A percentile compares a stretch with the other conserved stretches of the same genome.
These are phyloP conservation scores for Acrobasis consociella DNA, from an alignment of 2,888 invertebrate genomes.

Conservation along the genomic window DNA sequence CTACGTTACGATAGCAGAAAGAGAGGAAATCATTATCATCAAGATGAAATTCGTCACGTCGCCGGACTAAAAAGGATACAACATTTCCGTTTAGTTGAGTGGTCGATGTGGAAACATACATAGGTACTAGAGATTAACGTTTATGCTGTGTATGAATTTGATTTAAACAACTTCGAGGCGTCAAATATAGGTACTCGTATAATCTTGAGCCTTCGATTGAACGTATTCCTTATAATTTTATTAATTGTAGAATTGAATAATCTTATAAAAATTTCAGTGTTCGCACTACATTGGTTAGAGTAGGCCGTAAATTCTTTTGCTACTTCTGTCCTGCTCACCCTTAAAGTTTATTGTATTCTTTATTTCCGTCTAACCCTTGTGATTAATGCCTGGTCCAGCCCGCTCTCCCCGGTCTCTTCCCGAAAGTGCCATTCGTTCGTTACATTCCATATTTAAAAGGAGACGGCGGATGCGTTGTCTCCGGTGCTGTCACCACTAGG, in stretches of 20 bases:
- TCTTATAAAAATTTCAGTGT: neutral
- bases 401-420: slow-evolving; percentile 59
- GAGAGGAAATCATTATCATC: slow-evolving; percentile 60
- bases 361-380: slow-evolving; percentile 66
- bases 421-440: slow-evolving; percentile 67
- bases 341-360: slow-evolving; percentile 41
- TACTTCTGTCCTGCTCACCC: slow-evolving; percentile 53
- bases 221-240: too few species aligned
- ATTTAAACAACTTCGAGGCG: neutral
- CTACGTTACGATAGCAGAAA: neutral
- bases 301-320: slow-evolving; percentile 51
- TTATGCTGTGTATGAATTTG: neutral
- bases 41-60: slow-evolving; percentile 57
- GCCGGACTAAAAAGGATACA: slow-evolving; percentile 54
- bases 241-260: too few species aligned
- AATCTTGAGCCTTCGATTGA: too few species aligned
- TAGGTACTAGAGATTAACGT: neutral
- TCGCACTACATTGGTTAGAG: slow-evolving; percentile 21
- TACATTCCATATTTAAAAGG: slow-evolving; percentile 71
- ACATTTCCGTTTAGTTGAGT: slow-evolving; percentile 51
- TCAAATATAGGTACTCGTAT: too few species aligned
- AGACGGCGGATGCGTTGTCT: slow-evolving; percentile 71
- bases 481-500: slow-evolving; percentile 71
- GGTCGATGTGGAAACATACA: neutral
- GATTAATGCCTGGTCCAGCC: slow-evolving; percentile 65